Evolutionary conservation across 1,140 invertebrate genomes (phyloP).

Genomic region (Leptinotarsa undecemlineata): DNA sequence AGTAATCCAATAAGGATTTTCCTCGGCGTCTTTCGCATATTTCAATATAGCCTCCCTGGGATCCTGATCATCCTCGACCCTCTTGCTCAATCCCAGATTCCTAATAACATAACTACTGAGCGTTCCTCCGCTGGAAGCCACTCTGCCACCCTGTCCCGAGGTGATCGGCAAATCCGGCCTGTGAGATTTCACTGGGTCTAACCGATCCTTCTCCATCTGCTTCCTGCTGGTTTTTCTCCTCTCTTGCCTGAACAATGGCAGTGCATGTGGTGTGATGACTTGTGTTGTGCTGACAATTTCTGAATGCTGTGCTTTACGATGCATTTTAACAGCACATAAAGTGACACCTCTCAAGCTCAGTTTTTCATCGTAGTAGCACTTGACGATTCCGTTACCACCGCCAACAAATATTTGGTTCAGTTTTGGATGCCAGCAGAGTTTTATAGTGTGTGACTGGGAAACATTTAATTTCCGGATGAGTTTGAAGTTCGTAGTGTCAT

Average conservation of each 20-base stretch:
- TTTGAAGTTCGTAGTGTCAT: slow-evolving; percentile 78
- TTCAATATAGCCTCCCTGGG: slow-evolving; percentile 95
- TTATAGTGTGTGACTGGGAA: slow-evolving; percentile 81
- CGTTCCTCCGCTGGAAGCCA: slow-evolving; percentile 93
- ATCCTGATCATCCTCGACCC: slow-evolving; percentile 94
- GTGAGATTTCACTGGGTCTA: slow-evolving; percentile 90
- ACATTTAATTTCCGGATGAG: slow-evolving; percentile 75
- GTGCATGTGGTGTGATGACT: slow-evolving; percentile 96
- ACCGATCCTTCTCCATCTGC: slow-evolving; percentile 87
- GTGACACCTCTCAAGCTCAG: slow-evolving; percentile 88
- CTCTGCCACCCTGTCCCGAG: slow-evolving; percentile 85
- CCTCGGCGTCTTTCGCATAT: slow-evolving; percentile 93
- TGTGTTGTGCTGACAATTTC: slow-evolving; percentile 89
- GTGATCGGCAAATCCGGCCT: slow-evolving; percentile 97
- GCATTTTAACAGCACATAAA: slow-evolving; percentile 83
- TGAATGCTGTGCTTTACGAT: slow-evolving; percentile 76
- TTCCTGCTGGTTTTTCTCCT: slow-evolving; percentile 87
- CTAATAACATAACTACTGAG: slow-evolving; percentile 96
- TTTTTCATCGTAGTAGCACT: slow-evolving; percentile 88
- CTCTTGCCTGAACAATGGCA: slow-evolving; percentile 94
- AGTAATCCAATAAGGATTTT: slow-evolving; percentile 96
- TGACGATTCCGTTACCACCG: slow-evolving; percentile 87
- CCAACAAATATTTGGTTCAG: slow-evolving; percentile 95
- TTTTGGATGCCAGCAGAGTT: slow-evolving; percentile 94
- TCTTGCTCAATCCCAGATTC: slow-evolving; percentile 90